Evolutionary conservation across 1,140 invertebrate genomes (phyloP).

Genomic region (Trissolcus basalis): DNA sequence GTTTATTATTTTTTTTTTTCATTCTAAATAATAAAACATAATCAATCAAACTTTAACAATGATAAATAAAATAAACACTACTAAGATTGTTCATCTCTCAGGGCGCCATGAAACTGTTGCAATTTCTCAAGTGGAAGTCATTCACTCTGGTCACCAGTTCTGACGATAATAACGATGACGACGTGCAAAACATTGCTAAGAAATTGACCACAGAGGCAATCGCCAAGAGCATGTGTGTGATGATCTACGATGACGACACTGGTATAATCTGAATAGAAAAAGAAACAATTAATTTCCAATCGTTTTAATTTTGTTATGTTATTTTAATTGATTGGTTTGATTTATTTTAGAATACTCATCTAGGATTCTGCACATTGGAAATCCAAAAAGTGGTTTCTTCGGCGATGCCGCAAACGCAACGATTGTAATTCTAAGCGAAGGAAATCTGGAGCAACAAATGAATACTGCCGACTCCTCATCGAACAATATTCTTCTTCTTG

Average conservation of each 20-base stretch:
- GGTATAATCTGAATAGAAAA: conserved; percentile 39
- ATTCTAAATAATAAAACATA: too few relatives aligned
- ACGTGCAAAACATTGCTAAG: conserved; percentile 68
- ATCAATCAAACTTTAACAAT: neutral
- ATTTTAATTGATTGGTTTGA: too few relatives aligned
- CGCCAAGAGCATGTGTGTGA: conserved; percentile 65
- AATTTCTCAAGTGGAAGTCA: conserved; percentile 69
- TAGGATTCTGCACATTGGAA: conserved; percentile 68
- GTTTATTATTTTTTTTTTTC: conserved; percentile 14
- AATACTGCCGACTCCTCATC: conserved; percentile 58
- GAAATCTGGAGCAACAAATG: conserved; percentile 62
- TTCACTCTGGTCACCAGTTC: conserved; percentile 65
- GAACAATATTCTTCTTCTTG: conserved; percentile 65
- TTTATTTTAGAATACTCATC: conserved; percentile 62
- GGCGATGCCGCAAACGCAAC: conserved; percentile 60
- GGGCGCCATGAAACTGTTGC: conserved; percentile 63
- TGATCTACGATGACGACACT: conserved; percentile 66
- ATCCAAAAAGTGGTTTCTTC: conserved; percentile 62
- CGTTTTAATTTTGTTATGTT: too few relatives aligned
- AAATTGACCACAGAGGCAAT: conserved; percentile 67
- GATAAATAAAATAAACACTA: too few relatives aligned
- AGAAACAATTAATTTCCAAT: too few relatives aligned
- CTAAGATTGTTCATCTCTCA: conserved; percentile 34
- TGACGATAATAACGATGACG: conserved; percentile 63
- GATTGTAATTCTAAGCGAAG: conserved; percentile 66